Evolutionary conservation across 2,888 invertebrate genomes (phyloP).

Genomic region (Creontiades dilutus): DNA sequence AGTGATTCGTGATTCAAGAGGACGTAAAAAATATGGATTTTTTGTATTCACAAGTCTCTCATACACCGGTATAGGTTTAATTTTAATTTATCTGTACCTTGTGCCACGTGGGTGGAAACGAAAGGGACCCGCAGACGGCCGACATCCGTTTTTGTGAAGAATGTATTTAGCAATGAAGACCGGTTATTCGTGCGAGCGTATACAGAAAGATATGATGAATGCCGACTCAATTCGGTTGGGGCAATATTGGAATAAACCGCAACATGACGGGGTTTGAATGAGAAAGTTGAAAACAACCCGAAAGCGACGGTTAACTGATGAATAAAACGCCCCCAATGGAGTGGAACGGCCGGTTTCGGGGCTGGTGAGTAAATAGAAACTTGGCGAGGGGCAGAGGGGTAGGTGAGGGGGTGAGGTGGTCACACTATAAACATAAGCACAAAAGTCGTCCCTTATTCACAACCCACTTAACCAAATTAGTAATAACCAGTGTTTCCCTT

Average conservation of each 20-base stretch:
- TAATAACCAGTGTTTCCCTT: too few relatives aligned
- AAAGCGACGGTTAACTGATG: neutral
- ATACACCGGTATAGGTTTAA: too few relatives aligned
- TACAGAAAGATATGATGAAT: neutral
- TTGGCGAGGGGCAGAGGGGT: neutral
- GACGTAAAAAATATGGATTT: too few relatives aligned
- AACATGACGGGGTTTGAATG: conserved; percentile 6
- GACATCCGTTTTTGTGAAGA: neutral
- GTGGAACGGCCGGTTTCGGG: neutral
- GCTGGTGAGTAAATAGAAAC: neutral
- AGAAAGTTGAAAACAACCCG: neutral
- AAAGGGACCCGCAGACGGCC: neutral
- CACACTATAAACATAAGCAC: neutral
- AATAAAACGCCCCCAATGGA: neutral
- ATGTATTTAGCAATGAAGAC: neutral
- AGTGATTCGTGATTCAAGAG: too few relatives aligned
- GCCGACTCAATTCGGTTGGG: neutral
- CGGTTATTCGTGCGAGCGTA: neutral
- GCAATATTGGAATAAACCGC: conserved; percentile 26
- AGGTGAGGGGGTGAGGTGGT: too few relatives aligned
- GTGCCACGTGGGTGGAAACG: neutral
- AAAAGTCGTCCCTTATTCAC: neutral
- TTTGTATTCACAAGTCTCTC: too few relatives aligned
- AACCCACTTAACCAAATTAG: neutral
- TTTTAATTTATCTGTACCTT: too few relatives aligned